Base-by-base conservation (phyloP, 2,888 invertebrate species). In the Hypena proboscidalis region DNA sequence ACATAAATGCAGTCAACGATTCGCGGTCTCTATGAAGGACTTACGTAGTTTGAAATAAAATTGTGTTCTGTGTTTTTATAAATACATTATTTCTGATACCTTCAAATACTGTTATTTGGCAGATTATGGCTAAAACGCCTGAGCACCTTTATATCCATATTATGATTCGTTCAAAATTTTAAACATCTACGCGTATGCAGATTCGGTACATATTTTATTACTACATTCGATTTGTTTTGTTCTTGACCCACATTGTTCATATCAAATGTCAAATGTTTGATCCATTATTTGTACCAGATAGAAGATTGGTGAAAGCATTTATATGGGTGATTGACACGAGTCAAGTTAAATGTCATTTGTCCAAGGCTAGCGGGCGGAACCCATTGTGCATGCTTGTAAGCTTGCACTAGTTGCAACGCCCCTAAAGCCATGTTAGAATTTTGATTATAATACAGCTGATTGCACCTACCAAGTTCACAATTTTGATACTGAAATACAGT, bases 171-270 rank as follows among this genome's bases (percentile, higher is more conserved):
- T 30, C 21, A 7, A 29, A 8, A 29, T 25, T 27, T 30, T 3
- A 42, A 47, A 27, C 32, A n/a, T n/a, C n/a, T n/a, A n/a, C n/a
- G n/a, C n/a, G n/a, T n/a, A n/a, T n/a, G n/a, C n/a, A n/a, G n/a
- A n/a, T n/a, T n/a, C n/a, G n/a, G n/a, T n/a, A 25, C 33, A 59
- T 26, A 50, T 59, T 33, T 35, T 39, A 35, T 35, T 31, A 30
- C 20, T 46, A 4, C 7, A 37, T 49, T 54, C 29, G 46, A 31
- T 52, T 45, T 48, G 38, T 43, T 15, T 58, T 66, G 72, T 65
- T 77, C 89, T 87, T 89, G 88, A 87, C 88, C 86, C 52, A 81
- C 67, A 78, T 83, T 55, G 57, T 70, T 76, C 69, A 71, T 63
- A 61, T 62, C 56, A 84, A 85, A 86, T 86, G 82, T 67, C 81